A percentile compares a stretch with the other conserved stretches of the same genome.
phyloP scores from a whole-genome alignment of 2,113 vertebrate species.

The Cygnus buccinator region DNA sequence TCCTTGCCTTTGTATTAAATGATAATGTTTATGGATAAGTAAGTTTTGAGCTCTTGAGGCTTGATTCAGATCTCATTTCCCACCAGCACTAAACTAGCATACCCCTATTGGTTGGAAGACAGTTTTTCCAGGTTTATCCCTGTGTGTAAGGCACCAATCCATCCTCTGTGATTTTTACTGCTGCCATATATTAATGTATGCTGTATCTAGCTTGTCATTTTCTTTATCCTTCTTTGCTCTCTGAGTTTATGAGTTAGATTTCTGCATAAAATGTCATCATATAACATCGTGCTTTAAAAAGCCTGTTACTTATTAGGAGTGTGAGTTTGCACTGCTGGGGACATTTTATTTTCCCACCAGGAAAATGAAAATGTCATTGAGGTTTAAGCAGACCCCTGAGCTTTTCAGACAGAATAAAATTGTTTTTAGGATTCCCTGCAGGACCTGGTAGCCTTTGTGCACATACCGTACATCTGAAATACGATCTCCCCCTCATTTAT shows the following conservation, averaged over 20 bases:
- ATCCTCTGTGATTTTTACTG: neutral
- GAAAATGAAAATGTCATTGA: constrained; percentile 36
- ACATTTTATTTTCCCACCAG: constrained; percentile 17
- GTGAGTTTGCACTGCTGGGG: neutral
- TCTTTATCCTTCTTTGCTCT: constrained; percentile 29
- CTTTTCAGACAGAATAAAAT: constrained; percentile 10
- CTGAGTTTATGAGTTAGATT: neutral
- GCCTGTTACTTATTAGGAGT: constrained; percentile 21
- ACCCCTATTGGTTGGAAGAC: neutral
- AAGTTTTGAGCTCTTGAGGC: neutral
- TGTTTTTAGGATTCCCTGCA: constrained; percentile 14
- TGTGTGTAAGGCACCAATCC: neutral
- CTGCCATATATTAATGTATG: neutral
- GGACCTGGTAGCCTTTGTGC: neutral
- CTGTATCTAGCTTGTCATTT: constrained; percentile 21
- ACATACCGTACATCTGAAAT: neutral
- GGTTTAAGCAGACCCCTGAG: neutral
- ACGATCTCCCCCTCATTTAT: neutral
- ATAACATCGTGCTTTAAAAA: constrained; percentile 20
- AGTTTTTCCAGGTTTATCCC: neutral
- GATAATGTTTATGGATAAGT: neutral
- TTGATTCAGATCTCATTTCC: constrained; percentile 23
- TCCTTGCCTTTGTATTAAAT: neutral
- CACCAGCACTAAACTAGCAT: neutral
- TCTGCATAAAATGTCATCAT: neutral